Conservation (phyloP, 2,113 vertebrate species). For the Aplodontia rufa region DNA sequence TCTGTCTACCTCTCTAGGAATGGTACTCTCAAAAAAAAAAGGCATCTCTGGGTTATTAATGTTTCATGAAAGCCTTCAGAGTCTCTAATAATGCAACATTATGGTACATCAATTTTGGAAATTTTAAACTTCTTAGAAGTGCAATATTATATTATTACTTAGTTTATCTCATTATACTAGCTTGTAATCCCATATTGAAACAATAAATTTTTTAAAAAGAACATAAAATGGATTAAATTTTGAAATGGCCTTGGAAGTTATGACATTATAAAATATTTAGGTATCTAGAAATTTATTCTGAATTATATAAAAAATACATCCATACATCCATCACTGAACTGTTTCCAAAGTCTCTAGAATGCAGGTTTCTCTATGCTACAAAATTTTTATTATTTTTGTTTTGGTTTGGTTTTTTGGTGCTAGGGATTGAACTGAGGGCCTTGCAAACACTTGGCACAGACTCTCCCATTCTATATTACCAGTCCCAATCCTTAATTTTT, state of each 20-base stretch:
- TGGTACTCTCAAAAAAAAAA: neutral
- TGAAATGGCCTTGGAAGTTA: conserved; percentile 16
- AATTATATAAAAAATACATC: neutral
- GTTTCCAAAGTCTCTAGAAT: neutral
- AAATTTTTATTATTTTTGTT: neutral
- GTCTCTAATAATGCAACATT: neutral
- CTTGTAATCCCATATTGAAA: neutral
- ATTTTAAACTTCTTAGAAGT: neutral
- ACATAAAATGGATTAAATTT: conserved; percentile 29
- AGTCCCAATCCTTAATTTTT: neutral
- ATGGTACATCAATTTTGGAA: conserved; percentile 11
- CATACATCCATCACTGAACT: neutral
- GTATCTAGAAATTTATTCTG: neutral
- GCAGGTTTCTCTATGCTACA: neutral
- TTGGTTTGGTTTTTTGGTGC: neutral
- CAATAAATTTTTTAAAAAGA: conserved; percentile 43
- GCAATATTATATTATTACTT: conserved; percentile 5
- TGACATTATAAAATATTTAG: neutral
- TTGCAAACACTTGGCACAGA: neutral
- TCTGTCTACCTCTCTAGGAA: neutral
- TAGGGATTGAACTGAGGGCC: neutral
- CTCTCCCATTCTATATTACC: neutral
- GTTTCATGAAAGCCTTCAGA: neutral
- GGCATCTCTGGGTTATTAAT: neutral
- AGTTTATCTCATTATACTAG: conserved; percentile 15